Conservation (phyloP, 92 coral and sea anemone species). For the Anthopleura xanthogrammica region DNA sequence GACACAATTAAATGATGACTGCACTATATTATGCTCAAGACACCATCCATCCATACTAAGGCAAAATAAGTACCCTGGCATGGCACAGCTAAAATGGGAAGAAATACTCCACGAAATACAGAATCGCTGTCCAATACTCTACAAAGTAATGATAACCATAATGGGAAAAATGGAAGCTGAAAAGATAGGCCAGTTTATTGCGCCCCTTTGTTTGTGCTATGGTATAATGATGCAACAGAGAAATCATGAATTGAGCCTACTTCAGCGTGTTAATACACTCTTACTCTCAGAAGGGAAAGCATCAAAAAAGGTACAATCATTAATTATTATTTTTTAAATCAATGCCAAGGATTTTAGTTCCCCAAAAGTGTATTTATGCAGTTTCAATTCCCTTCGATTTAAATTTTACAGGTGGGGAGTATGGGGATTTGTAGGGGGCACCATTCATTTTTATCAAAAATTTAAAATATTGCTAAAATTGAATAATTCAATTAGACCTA, state of each 20-base stretch:
- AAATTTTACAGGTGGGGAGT: no score
- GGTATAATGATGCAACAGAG: constrained; percentile 35
- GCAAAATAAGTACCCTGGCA: constrained; percentile 26
- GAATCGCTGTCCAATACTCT: constrained; percentile 29
- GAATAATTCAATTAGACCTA: no score
- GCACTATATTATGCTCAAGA: constrained; percentile 36
- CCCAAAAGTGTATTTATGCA: no score
- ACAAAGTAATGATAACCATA: constrained; percentile 36
- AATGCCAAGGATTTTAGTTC: no score
- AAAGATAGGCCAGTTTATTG: constrained; percentile 6
- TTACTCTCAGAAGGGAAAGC: constrained; percentile 53
- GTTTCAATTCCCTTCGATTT: no score
- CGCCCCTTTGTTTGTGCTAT: constrained; percentile 39
- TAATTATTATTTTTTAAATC: no score
- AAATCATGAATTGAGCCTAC: constrained; percentile 46
- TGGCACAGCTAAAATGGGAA: constrained; percentile 37
- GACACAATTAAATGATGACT: constrained; percentile 26
- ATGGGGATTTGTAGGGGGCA: no score
- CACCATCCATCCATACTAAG: constrained; percentile 26
- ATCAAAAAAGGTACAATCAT: constrained; percentile 41
- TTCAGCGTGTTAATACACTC: constrained; percentile 43
- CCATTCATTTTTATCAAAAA: no score
- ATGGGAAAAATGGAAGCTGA: constrained; percentile 1
- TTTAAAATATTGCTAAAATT: no score
- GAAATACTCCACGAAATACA: constrained; percentile 25